Conservation (phyloP, 2,888 invertebrate genomes). For the Rhopalosiphum nymphaeae region DNA sequence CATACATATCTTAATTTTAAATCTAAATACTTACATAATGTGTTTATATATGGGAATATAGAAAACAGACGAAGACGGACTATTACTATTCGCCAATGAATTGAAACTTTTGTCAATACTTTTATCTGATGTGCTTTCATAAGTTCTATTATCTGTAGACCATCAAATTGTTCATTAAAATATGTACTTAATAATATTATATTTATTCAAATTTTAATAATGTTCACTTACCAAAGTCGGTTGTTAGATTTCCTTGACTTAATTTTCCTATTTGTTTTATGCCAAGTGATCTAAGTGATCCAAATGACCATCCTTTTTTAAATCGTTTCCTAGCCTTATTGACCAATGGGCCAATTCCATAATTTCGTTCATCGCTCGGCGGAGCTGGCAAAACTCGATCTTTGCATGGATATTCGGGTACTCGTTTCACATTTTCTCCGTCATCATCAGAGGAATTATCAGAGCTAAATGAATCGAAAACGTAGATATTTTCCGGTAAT, state of each 20-base stretch:
- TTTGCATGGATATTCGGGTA: constrained; percentile 50
- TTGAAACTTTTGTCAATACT: constrained; percentile 24
- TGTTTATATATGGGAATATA: constrained; percentile 61
- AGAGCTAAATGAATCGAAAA: constrained; percentile 54
- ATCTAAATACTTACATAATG: constrained; percentile 34
- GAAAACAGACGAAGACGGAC: constrained; percentile 46
- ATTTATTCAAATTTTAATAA: neutral
- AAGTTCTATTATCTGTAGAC: constrained; percentile 8
- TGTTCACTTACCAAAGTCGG: constrained; percentile 12
- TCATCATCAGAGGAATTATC: constrained; percentile 56
- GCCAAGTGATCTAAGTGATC: constrained; percentile 67
- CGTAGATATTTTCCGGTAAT: constrained; percentile 57
- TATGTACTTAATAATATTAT: neutral
- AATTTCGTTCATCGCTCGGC: constrained; percentile 64
- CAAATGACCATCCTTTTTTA: constrained; percentile 68
- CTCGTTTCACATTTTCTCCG: constrained; percentile 2
- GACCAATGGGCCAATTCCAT: constrained; percentile 66
- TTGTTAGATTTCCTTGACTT: constrained; percentile 53
- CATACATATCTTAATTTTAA: no score
- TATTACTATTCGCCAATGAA: neutral
- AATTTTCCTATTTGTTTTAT: constrained; percentile 67
- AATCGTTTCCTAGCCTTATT: constrained; percentile 68
- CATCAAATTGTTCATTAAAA: neutral
- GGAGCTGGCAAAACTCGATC: constrained; percentile 46
- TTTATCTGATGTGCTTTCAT: constrained; percentile 36